Base-by-base conservation (phyloP, 1,140 invertebrate species). In the Drosophila bipectinata region DNA sequence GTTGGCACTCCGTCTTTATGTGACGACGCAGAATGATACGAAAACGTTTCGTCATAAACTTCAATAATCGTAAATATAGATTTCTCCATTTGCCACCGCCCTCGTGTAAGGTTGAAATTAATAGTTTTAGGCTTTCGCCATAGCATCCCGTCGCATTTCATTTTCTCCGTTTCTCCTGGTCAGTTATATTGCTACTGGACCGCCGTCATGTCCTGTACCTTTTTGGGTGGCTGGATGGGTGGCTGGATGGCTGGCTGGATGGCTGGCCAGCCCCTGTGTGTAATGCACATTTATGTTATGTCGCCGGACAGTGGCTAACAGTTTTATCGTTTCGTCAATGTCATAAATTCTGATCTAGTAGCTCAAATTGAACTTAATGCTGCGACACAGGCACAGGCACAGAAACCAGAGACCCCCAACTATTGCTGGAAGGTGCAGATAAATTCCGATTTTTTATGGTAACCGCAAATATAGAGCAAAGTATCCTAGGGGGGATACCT, bases 41-140 rank as follows among this genome's bases (percentile, higher is more conserved):
- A 91, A 91, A 91, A 91, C 87, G 90, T 91, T 91, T 91, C 90
- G 90, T 91, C 90, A 91, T 91, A 91, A 91, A 91, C 90, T 91
- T 91, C 90, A 91, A 91, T 91, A 91, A 91, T 91, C 90, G 90
- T 91, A 91, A 91, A 91, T 91, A 91, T 91, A 91, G 90, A 91
- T 91, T 91, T 91, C 83, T 88, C 84, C 49, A 55, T 30, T 52
- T 32, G 37, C 58, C 51, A 37, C 51, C 7, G 44, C 67, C 32
- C 66, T 37, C 67, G 53, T 69, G 1, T 18, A 1, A 59, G 54
- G 83, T 88, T 83, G 79, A 88, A 89, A 89, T 88, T 88, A 89
- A 88, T 88, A 88, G 83, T 88, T 88, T 88, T 88, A 88, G 79
- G 82, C 82, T 88, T 85, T 85, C 79, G 63, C 62, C 78, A 66